Evolutionary conservation across 2,113 vertebrate species (phyloP).

Genomic region (Sardina pilchardus): DNA sequence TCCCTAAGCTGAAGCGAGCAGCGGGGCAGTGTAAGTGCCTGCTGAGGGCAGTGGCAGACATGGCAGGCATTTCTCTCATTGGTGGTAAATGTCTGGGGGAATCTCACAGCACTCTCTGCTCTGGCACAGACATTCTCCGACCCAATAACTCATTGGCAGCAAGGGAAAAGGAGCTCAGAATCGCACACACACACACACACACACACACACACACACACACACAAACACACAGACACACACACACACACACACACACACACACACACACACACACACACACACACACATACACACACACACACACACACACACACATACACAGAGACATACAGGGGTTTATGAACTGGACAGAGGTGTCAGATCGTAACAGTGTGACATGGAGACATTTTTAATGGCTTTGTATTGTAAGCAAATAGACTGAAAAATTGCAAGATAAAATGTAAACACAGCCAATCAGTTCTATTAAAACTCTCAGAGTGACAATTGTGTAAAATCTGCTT

Average conservation of each 20-base stretch:
- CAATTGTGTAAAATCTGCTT: not conserved
- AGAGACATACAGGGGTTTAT: not conserved
- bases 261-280: not conserved
- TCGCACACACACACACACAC: not conserved
- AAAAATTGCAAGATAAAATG: not conserved
- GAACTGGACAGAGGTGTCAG: not conserved
- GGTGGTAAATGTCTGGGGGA: slow-evolving; percentile 75
- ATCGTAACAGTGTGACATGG: not conserved
- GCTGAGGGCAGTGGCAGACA: slow-evolving; percentile 58
- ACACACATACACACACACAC: not conserved
- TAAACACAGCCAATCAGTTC: not conserved
- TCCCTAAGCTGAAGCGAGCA: slow-evolving; percentile 55
- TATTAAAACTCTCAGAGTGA: not conserved
- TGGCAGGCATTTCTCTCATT: slow-evolving; percentile 73
- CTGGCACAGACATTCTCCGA: slow-evolving; percentile 54
- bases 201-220: not conserved
- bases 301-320: not conserved
- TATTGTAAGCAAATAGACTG: not conserved
- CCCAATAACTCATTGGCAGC: slow-evolving; percentile 50
- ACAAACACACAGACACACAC: not conserved
- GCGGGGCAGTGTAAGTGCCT: slow-evolving; percentile 52
- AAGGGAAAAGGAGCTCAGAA: not conserved
- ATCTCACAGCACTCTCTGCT: slow-evolving; percentile 64
- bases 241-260: not conserved
- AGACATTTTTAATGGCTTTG: not conserved